Conservation (phyloP, 2,113 vertebrate genomes). For the Dryoscopus gambensis region DNA sequence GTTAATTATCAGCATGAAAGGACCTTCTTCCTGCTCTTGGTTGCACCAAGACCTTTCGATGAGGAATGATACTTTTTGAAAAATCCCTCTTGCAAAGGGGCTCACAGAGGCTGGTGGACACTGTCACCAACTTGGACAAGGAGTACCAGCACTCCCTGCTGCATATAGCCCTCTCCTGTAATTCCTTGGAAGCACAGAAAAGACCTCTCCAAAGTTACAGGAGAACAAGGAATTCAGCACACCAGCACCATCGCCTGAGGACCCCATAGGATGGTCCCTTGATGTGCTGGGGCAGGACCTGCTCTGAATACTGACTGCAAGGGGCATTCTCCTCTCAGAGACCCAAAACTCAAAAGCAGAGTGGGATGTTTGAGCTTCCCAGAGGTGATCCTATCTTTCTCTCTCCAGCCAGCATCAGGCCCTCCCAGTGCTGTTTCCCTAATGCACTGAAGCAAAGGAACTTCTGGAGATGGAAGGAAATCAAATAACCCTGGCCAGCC, state of each 20-base stretch:
- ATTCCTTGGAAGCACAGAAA: neutral
- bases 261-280: neutral
- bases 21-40: neutral
- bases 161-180: neutral
- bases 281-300: neutral
- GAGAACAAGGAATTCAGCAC: neutral
- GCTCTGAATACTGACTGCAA: neutral
- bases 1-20: neutral
- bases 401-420: neutral
- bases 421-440: neutral
- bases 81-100: neutral
- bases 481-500: neutral
- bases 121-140: neutral
- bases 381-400: neutral
- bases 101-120: neutral
- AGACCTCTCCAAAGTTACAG: neutral
- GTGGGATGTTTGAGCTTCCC: neutral
- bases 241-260: neutral
- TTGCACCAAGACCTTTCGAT: neutral
- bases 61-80: neutral
- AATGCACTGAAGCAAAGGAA: neutral
- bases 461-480: conserved; percentile 26
- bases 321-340: neutral
- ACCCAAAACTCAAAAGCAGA: neutral
- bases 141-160: neutral